A percentile compares a stretch with the other conserved stretches of the same genome.
Evolutionary conservation across 2,888 invertebrate species (phyloP).

Genomic region (Branchipolynoe longqiensis): DNA sequence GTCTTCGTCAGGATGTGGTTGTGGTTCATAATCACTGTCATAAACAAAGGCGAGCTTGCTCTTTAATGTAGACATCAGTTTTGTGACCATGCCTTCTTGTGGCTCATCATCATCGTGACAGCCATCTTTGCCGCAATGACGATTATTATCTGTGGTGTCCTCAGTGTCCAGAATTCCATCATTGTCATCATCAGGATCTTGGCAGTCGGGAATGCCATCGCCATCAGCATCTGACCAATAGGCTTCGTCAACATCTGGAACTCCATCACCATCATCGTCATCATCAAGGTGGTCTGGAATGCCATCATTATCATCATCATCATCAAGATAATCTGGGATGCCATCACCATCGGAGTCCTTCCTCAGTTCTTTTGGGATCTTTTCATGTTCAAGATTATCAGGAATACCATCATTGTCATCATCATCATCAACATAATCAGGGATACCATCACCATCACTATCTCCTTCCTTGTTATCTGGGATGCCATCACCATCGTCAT

Average conservation of each 20-base stretch:
- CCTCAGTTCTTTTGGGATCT: conserved; percentile 69
- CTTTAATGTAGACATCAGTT: conserved; percentile 19
- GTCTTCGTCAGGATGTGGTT: conserved; percentile 65
- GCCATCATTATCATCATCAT: conserved; percentile 76
- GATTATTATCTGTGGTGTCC: conserved; percentile 66
- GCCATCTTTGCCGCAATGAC: conserved; percentile 68
- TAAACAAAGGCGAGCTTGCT: conserved; percentile 66
- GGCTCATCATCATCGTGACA: conserved; percentile 65
- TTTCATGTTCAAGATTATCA: conserved; percentile 64
- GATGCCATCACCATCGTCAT: conserved; percentile 71
- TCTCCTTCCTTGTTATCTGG: conserved; percentile 72
- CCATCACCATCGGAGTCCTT: conserved; percentile 70
- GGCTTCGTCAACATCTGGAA: conserved; percentile 62
- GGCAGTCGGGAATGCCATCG: conserved; percentile 70
- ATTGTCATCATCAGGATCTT: conserved; percentile 66
- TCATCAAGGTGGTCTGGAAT: conserved; percentile 74
- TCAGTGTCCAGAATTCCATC: conserved; percentile 68
- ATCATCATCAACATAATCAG: conserved; percentile 70
- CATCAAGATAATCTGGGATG: conserved; percentile 69
- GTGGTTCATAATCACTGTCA: conserved; percentile 70
- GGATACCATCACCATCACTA: conserved; percentile 73
- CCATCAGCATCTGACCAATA: conserved; percentile 61
- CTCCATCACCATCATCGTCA: conserved; percentile 71
- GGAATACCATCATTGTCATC: conserved; percentile 71
- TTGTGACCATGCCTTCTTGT: neutral